Base-by-base conservation (phyloP, 2,888 invertebrate genomes). In the Amphipyra berbera region DNA sequence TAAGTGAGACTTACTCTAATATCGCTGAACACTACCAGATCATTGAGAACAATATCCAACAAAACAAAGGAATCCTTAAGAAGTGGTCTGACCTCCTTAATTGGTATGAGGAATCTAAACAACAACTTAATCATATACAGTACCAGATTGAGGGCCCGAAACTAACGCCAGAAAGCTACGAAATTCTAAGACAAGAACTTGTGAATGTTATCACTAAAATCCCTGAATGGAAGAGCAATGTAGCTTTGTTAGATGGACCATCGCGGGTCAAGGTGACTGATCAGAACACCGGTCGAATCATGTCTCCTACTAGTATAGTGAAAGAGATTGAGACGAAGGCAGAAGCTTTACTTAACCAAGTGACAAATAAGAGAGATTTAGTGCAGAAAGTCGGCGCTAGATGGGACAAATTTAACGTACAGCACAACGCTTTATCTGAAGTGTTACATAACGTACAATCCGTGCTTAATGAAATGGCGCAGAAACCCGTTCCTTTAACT, bases 11-110 rank as follows among this genome's bases (percentile, higher is more conserved):
- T 0, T 98, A 98, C 83, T 96, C 97, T 0, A 96, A 96, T 21
- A 93, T 98, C 53, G 97, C 97, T 13, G 95, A 96, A 46, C 96
- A 97, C 81, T 98, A 98, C 82, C 97, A 98, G 89, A 95, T 96
- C 9, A 95, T 98, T 40, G 97, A 97, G 83, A 96, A 96, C 41
- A 96, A 96, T 75, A 95, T 98, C 73, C 95, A 96, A 78, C 96
- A 96, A 77, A 97, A 97, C 88, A 97, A 97, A 85, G 95, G 94
- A 0, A 95, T 96, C 4, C 88, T 98, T 30, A 97, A 98, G 83
- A 97, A 97, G 82, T 98, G 98, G 98, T 96, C 96, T 0, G 98
- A 98, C 79, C 95, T 98, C 30, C 89, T 98, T 8, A 97, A 96
- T 78, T 98, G 98, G 97, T 96, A 97, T 76, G 96, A 97, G 55